Evolutionary conservation across 2,888 invertebrate genomes (phyloP), one percentile per base, ranked within the genome.

Genomic region (Cremastinae sp.): DNA sequence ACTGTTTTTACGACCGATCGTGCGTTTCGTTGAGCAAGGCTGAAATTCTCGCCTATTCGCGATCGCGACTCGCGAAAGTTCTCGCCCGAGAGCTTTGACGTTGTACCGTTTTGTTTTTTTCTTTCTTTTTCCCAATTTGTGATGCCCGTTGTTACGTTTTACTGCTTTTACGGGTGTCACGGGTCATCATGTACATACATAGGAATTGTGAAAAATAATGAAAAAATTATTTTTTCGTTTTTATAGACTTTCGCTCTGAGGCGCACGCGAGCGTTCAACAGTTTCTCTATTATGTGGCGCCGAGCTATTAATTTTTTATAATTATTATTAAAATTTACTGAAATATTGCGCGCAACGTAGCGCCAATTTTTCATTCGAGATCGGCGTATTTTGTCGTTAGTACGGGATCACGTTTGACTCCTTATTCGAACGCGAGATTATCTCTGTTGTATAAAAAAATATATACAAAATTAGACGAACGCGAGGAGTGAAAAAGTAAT

Each of bases 101-200:
- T 2, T 12, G 1, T 7, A 2, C 39, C 16, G 10, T 18, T 39
- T 14, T 37, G n/a, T 9, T 56, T 12, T 37, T 56, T n/a, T n/a
- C 20, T 9, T 20, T 16, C 43, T 16, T 20, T 12, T 41, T 12
- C 43, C 41, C 28, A 43, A 51, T 61, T 74, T 74, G 65, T 71
- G 65, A 75, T 68, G 68, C 75, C 70, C 73, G 64, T 66, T 73
- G 75, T 75, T 28, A 59, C 35, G n/a, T 16, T 43, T 37, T 69
- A 75, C 75, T 59, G 69, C 62, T 75, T 78, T 75, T 78, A 43
- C 41, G 65, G 75, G 18, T 53, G 45, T 59, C 72, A 65, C 58
- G 65, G 41, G 45, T 69, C n/a, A 49, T 41, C 49, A 55, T 55
- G 49, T 28, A 10, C n/a, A 59, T 49, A 18, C 8, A 7, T 16